Conservation (phyloP, 92 coral and sea anemone species). For the Ricordea florida region DNA sequence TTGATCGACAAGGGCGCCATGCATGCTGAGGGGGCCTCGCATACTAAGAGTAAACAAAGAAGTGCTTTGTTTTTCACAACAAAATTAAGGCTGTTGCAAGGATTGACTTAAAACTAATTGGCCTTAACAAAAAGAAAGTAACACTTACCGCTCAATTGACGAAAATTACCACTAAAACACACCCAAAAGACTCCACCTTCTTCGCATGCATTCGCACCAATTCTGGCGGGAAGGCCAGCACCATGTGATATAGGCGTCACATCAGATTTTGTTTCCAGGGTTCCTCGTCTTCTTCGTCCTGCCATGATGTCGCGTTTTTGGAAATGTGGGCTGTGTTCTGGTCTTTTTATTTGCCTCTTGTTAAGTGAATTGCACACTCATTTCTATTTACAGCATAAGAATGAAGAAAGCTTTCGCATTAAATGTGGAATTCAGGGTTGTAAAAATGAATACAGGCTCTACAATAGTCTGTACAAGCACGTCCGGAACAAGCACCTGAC, state of each 20-base stretch:
- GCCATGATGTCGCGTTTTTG: background rate
- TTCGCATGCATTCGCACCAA: background rate
- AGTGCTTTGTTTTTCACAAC: background rate
- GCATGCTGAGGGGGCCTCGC: conserved; percentile 1
- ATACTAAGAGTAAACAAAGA: background rate
- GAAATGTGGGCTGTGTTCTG: conserved; percentile 3
- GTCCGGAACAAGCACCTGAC: conserved; percentile 14
- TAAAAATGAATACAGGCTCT: background rate
- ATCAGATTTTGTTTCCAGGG: background rate
- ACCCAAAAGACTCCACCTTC: background rate
- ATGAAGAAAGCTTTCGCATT: background rate
- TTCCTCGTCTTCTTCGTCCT: background rate
- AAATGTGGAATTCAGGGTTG: conserved; percentile 16
- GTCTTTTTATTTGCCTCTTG: conserved; percentile 20
- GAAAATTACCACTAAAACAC: background rate
- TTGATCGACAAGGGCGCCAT: background rate
- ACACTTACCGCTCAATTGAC: conserved; percentile 1
- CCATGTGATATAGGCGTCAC: background rate
- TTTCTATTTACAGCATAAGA: background rate
- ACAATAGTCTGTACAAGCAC: conserved; percentile 29
- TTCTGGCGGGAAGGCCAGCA: background rate
- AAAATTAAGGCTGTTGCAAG: background rate
- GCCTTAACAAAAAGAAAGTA: background rate
- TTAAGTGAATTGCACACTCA: conserved; percentile 15
- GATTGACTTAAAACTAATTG: background rate